Evolutionary conservation across 1,140 invertebrate species (phyloP), one percentile per base, ranked within the genome.

Genomic region (Papilio aristodemus): DNA sequence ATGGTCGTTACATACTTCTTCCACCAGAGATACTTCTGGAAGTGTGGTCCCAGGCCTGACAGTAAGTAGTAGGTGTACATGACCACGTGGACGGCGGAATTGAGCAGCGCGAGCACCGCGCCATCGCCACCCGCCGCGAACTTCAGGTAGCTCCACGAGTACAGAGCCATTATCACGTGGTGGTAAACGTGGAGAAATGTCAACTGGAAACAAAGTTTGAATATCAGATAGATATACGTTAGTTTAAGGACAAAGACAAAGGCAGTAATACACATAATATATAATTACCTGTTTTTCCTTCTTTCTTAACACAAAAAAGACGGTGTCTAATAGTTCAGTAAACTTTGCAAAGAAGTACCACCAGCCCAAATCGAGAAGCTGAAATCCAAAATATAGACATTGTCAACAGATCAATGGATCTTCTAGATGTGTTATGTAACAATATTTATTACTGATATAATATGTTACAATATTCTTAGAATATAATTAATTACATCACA

Each of bases 21-120:
- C 97, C 97, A 98, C 97, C 97, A 98, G 4, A 98, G 90, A 84
- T 96, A 97, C 80, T 96, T 96, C 83, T 97, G 95, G 83, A 96
- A 94, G 22, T 94, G 89, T 0, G 97, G 96, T 25, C 97, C 96
- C 71, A 97, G 90, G 0, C 96, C 95, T 0, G 97, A 93, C 0
- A 97, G 89, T 78, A 97, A 92, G 79, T 98, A 98, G 83, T 97
- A 97, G 0, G 93, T 90, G 80, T 98, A 97, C 96, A 97, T 97
- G 27, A 97, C 90, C 9, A 95, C 95, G 92, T 92, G 93, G 1
- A 96, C 93, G 84, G 94, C 92, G 7, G 94, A 94, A 84, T 97
- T 97, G 17, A 96, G 83, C 17, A 94, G 87, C 0, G 93, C 93
- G n/a, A 94, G 87, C 2, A 93, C 85, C 0, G 92, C 94, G 0